Percentiles rank a stretch among this genome's conserved stretches.
These are phyloP conservation scores for Cossypha heuglini DNA, from an alignment of 2,797 vertebrate species.

Conservation along the genomic window DNA sequence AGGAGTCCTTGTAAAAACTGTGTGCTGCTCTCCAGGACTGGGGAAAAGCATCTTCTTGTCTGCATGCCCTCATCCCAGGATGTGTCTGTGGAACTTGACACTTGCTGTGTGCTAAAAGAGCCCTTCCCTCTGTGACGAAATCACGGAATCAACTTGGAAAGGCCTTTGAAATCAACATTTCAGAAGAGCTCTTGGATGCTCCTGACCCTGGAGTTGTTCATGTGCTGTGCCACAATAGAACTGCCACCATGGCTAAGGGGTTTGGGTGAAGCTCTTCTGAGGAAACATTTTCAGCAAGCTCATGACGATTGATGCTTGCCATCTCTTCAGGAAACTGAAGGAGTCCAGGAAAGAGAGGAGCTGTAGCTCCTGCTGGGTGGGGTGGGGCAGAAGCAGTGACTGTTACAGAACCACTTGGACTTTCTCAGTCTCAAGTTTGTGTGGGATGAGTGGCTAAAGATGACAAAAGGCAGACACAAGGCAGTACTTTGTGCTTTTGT, in stretches of 20 bases:
- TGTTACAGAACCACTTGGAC: background rate
- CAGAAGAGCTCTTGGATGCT: too few species aligned
- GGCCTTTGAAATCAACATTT: too few species aligned
- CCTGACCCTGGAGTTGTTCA: too few species aligned
- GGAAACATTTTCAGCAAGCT: background rate
- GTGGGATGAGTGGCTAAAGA: background rate
- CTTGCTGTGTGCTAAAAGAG: background rate
- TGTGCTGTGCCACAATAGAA: background rate
- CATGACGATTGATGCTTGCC: background rate
- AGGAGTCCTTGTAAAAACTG: background rate
- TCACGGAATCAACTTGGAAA: too few species aligned
- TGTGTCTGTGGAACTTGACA: too few species aligned
- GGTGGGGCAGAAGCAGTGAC: background rate
- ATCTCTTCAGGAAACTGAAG: background rate
- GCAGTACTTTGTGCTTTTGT: too few species aligned
- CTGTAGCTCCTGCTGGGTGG: background rate
- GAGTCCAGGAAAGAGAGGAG: background rate
- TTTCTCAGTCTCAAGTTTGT: background rate
- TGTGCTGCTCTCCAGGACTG: background rate
- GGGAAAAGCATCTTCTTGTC: background rate
- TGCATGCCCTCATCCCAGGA: background rate
- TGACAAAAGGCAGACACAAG: background rate
- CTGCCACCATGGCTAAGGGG: background rate
- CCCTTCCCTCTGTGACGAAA: accelerated
- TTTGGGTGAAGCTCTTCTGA: background rate